phyloP scores from a whole-genome alignment of 1,140 invertebrate genomes.

The Teleopsis dalmanni region DNA sequence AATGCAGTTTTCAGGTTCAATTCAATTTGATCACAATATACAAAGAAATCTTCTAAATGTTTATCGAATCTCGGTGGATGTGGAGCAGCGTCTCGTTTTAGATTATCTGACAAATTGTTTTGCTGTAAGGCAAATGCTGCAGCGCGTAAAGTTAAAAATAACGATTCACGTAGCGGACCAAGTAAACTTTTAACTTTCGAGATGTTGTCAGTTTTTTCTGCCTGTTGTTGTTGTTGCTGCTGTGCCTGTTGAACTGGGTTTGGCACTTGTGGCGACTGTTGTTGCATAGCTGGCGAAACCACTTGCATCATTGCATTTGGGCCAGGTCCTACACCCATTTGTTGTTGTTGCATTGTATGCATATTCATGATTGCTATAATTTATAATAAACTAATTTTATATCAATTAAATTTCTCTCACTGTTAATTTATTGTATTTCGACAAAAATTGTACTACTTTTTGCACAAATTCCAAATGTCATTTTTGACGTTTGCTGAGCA shows the following conservation, averaged over 20 bases:
- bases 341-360: constrained; percentile 34
- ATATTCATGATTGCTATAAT: too few relatives aligned
- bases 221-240: constrained; percentile 55
- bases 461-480: too few relatives aligned
- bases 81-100: constrained; percentile 68
- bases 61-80: constrained; percentile 77
- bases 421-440: too few relatives aligned
- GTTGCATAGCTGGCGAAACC: constrained; percentile 34
- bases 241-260: constrained; percentile 46
- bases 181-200: constrained; percentile 77
- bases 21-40: constrained; percentile 90
- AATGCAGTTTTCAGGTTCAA: constrained; percentile 82
- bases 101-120: constrained; percentile 74
- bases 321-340: too few relatives aligned
- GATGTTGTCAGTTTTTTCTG: constrained; percentile 73
- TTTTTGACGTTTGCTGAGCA: too few relatives aligned
- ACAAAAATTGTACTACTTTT: too few relatives aligned
- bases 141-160: constrained; percentile 70
- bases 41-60: constrained; percentile 88
- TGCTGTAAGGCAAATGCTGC: constrained; percentile 77
- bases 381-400: too few relatives aligned
- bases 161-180: constrained; percentile 69
- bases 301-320: constrained; percentile 18
- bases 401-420: too few relatives aligned
- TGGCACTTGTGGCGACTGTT: constrained; percentile 46